phyloP scores from a whole-genome alignment of 2,888 invertebrate genomes.

The Icerya purchasi region DNA sequence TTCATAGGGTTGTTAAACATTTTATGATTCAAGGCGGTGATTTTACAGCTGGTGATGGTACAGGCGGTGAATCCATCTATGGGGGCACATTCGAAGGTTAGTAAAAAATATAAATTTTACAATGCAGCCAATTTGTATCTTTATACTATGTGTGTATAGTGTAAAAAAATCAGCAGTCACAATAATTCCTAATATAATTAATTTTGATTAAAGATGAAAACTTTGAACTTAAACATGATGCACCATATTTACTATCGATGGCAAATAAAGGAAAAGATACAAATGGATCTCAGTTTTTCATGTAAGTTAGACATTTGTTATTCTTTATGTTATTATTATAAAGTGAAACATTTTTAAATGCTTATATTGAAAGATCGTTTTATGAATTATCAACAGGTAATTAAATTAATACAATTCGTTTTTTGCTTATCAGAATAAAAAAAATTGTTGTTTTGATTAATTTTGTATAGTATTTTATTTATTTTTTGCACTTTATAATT shows the following conservation, averaged over 20 bases:
- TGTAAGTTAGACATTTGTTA: no score
- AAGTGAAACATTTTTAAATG: no score
- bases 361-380: no score
- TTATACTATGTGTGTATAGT: background rate
- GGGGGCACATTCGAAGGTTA: slow-evolving; percentile 89
- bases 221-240: slow-evolving; percentile 69
- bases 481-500: no score
- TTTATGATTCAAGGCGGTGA: slow-evolving; percentile 91
- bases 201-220: slow-evolving; percentile 75
- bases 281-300: slow-evolving; percentile 96
- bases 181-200: background rate
- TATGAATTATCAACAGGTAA: no score
- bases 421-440: no score
- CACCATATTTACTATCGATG: slow-evolving; percentile 85
- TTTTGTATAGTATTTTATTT: no score
- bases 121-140: slow-evolving; percentile 2
- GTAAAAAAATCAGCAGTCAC: background rate
- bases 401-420: background rate
- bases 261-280: slow-evolving; percentile 94
- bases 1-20: slow-evolving; percentile 88
- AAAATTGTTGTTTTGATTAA: background rate
- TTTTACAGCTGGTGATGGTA: slow-evolving; percentile 83
- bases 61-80: slow-evolving; percentile 94
- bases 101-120: slow-evolving; percentile 5
- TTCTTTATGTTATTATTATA: no score